Evolutionary conservation across 2,113 vertebrate genomes (phyloP), one percentile per base, ranked within the genome.

Genomic region (Menura novaehollandiae): DNA sequence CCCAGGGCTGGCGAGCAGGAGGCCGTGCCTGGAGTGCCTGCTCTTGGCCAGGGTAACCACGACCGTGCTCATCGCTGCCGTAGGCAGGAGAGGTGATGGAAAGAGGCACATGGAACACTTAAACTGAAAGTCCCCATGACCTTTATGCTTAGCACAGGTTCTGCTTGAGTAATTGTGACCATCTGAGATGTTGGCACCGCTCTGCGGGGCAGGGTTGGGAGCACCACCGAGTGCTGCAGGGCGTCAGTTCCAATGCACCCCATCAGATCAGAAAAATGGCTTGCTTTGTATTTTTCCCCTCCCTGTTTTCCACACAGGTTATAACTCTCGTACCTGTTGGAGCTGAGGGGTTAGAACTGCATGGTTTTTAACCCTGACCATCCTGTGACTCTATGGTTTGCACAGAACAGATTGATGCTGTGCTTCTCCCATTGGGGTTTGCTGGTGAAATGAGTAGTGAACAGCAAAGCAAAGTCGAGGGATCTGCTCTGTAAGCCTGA

Each of bases 31-130:
- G 79, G 6, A 11, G 15, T 84, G 74, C 60, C 55, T 2, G 0
- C 52, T 37, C 32, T 9, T 6, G 13, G 76, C 85, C 63, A 15
- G 22, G 53, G 63, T 11, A 1, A 10, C 33, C 37, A 2, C 3
- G 46, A 2, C 72, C 5, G 13, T 15, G 66, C 87, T 60, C 9
- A 4, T 88, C 1, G 0, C 59, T 10, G 7, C 51, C 1, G 0
- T 27, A 21, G 59, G 80, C 86, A 74, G 59, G 10, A 43, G 49
- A 35, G 64, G 23, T 32, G 76, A 33, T 91, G 76, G 83, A 84
- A 75, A 88, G 62, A 47, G 49, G 46, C 30, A 2, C 56, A 56
- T 78, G 77, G 77, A 76, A 78, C 64, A 75, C 60, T 68, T 21
- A 15, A 81, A 78, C 10, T 72, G 73, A n/a, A 91, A 91, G 56